A percentile compares a stretch with the other conserved stretches of the same genome.
Evolutionary conservation across 2,888 invertebrate genomes (phyloP).

Genomic region (Sthenelais limicola): DNA sequence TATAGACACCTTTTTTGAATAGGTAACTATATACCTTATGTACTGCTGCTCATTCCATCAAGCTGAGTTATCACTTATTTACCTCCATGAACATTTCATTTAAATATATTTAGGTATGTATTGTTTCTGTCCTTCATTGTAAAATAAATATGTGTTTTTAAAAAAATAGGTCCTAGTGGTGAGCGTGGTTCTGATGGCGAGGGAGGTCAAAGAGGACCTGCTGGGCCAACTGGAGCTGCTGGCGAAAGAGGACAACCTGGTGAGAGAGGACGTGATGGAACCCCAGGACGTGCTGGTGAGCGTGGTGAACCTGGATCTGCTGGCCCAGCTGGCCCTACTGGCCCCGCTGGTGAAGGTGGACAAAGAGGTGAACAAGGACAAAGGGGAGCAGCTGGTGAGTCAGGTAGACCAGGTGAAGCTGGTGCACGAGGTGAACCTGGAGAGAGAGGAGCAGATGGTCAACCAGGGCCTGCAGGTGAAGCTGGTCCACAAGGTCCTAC

Average conservation of each 20-base stretch:
- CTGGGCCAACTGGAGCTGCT: conserved; percentile 20
- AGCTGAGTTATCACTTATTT: too few species aligned
- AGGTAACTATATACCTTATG: too few species aligned
- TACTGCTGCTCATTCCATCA: too few species aligned
- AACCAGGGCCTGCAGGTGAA: conserved; percentile 45
- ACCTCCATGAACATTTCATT: too few species aligned
- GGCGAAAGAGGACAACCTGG: conserved; percentile 41
- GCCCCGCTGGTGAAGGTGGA: conserved; percentile 40
- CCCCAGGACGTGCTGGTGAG: conserved; percentile 25
- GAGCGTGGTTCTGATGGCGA: conserved; percentile 39
- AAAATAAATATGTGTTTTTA: conserved; percentile 37
- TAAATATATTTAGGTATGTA: background rate
- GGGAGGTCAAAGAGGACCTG: conserved; percentile 30
- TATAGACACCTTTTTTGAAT: too few species aligned
- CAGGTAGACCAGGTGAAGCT: conserved; percentile 66
- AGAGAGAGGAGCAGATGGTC: conserved; percentile 44
- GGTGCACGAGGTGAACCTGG: conserved; percentile 43
- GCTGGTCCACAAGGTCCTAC: conserved; percentile 49
- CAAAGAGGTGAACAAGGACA: conserved; percentile 44
- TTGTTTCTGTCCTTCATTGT: too few species aligned
- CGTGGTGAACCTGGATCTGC: conserved; percentile 26
- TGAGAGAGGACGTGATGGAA: conserved; percentile 31
- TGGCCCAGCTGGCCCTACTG: conserved; percentile 39
- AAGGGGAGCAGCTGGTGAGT: conserved; percentile 80
- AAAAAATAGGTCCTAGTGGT: conserved; percentile 39